phyloP scores from a whole-genome alignment of 1,140 invertebrate genomes.

The Phymorhynchus buccinoides region DNA sequence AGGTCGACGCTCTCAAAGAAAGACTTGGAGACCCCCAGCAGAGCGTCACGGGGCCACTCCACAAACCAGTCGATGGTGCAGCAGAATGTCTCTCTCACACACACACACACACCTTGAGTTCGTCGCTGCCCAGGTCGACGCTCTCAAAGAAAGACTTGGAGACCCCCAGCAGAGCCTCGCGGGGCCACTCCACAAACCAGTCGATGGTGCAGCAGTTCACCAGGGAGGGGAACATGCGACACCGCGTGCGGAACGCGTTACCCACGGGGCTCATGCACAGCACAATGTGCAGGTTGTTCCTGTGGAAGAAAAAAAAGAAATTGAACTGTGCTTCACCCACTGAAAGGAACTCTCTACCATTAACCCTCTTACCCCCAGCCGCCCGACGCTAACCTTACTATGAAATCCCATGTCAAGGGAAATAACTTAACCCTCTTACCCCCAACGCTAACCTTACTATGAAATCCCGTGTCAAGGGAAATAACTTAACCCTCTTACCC shows the following conservation, averaged over 20 bases:
- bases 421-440: too few species aligned
- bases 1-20: slow-evolving; percentile 71
- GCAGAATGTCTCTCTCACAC: neutral
- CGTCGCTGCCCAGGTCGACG: slow-evolving; percentile 68
- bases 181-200: slow-evolving; percentile 78
- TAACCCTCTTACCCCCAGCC: too few species aligned
- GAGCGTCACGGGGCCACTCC: slow-evolving; percentile 73
- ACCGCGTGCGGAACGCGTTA: slow-evolving; percentile 83
- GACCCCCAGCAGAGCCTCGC: slow-evolving; percentile 76
- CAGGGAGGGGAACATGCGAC: slow-evolving; percentile 75
- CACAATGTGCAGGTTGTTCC: slow-evolving; percentile 70
- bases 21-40: slow-evolving; percentile 77
- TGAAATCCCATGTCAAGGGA: too few species aligned
- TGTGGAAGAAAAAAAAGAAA: neutral
- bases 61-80: slow-evolving; percentile 78
- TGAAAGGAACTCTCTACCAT: too few species aligned
- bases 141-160: slow-evolving; percentile 74
- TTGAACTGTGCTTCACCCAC: too few species aligned
- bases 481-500: too few species aligned
- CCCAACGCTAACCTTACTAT: too few species aligned
- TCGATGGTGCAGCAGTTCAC: slow-evolving; percentile 76
- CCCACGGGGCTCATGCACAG: slow-evolving; percentile 77
- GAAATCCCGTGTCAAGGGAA: too few species aligned
- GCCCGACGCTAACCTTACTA: too few species aligned
- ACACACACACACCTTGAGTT: slow-evolving; percentile 63